Conservation (phyloP, 2,888 invertebrate genomes). For the Folsomia candida region DNA sequence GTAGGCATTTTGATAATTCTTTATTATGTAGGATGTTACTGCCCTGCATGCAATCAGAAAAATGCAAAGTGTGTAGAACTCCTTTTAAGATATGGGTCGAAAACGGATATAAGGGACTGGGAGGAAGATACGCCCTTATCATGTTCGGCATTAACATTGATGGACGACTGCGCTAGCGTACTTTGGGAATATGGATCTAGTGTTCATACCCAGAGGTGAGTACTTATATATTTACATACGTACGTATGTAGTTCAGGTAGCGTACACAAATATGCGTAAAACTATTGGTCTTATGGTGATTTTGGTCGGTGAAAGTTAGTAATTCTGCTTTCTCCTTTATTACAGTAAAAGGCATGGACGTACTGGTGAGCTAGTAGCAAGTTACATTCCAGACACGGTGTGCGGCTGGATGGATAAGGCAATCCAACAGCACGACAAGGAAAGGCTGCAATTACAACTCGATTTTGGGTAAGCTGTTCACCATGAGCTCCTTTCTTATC, state of each 20-base stretch:
- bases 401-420: neutral
- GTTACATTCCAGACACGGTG: neutral
- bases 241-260: no score
- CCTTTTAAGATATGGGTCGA: neutral
- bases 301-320: no score
- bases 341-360: neutral
- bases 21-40: neutral
- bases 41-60: neutral
- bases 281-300: no score
- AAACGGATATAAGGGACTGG: neutral
- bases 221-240: neutral
- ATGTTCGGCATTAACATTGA: neutral
- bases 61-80: constrained; percentile 9
- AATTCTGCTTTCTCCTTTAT: no score
- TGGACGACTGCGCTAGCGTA: constrained; percentile 2
- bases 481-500: neutral
- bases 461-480: constrained; percentile 4
- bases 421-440: neutral
- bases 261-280: no score
- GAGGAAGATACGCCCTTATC: neutral
- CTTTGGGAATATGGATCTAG: constrained; percentile 4
- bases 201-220: neutral
- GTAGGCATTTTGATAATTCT: no score
- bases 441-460: neutral
- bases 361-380: neutral